Base-by-base conservation (phyloP, 2,888 invertebrate genomes). In the Trissoscelio sp. region DNA sequence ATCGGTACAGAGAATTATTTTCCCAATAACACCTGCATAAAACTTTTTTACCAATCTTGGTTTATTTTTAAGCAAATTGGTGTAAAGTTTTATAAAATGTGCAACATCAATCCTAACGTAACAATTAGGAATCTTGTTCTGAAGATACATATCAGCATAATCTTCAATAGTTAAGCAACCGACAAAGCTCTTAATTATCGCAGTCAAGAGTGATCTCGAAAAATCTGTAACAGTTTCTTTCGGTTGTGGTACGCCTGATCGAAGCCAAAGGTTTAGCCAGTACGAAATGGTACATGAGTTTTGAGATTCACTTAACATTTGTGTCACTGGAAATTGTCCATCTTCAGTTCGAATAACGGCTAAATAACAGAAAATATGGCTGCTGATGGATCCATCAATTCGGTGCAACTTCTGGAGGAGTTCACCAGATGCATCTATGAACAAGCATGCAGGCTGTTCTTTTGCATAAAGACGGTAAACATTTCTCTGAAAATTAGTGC, bases 241-340 rank as follows among this genome's bases (percentile, higher is more conserved):
- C 3, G 37, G 37, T 79, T 3, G 14, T 3, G 42, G 42, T 5
- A 16, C 42, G 9, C 42, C 42, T 12, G 42, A 42, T 14, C 64
- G 34, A 9, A 79, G 22, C 83, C 83, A 83, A 9, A 69, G 55
- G 31, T 58, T 20, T 0, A 83, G 39, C 73, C 80, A 83, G 44
- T 28, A 64, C 53, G 34, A 57, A 2, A 83, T 79, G 0, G 64
- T 31, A 16, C 44, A 46, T 0, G 64, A 69, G 12, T 69, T 57
- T 22, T 84, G 81, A 2, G 14, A 11, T 70, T 83, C 84, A 5
- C 58, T 53, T 7, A 84, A 18, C 83, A 84, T 79, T 42, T 83
- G 82, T 2, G 53, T 18, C 2, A 83, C 66, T 3, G 79, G 60
- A 48, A 83, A 72, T 58, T 84, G 79, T 20, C 31, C 57, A n/a